Conservation (phyloP, 2,113 vertebrate species). For the Cyanistes caeruleus region DNA sequence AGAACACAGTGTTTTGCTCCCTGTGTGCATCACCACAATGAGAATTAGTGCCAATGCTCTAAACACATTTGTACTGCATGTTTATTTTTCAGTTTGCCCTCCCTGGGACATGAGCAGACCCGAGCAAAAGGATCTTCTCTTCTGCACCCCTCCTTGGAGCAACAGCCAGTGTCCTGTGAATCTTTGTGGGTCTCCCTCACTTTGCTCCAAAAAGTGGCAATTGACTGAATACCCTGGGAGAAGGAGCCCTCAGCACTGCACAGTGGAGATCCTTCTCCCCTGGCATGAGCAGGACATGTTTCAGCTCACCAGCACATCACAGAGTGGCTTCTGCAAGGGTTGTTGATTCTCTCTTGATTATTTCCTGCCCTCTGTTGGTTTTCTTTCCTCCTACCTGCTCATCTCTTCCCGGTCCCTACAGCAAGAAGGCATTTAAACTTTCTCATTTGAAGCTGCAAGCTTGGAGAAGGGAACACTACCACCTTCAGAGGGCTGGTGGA, state of each 20-base stretch:
- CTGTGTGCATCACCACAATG: rapidly evolving
- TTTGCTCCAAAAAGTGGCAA: neutral
- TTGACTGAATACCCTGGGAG: rapidly evolving
- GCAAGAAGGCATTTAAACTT: neutral
- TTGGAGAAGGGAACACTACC: constrained; percentile 32
- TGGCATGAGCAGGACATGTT: neutral
- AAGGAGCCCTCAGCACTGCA: neutral
- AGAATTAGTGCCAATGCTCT: neutral
- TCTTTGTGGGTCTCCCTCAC: neutral
- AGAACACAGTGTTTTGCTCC: neutral
- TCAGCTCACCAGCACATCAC: neutral
- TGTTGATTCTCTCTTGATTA: neutral
- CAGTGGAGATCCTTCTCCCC: neutral
- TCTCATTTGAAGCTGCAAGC: neutral
- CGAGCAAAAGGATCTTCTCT: neutral
- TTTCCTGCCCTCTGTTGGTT: neutral
- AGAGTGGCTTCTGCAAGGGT: neutral
- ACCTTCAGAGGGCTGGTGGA: constrained; percentile 40
- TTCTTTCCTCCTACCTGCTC: neutral
- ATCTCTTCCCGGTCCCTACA: rapidly evolving
- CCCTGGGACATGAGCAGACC: neutral
- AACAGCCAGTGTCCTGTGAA: neutral
- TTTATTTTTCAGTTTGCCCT: neutral
- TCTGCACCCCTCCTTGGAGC: neutral
- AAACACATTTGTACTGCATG: neutral